These are phyloP conservation scores for Drosophila setifemur DNA, from an alignment of 1,140 invertebrate genomes.

Conservation along the genomic window DNA sequence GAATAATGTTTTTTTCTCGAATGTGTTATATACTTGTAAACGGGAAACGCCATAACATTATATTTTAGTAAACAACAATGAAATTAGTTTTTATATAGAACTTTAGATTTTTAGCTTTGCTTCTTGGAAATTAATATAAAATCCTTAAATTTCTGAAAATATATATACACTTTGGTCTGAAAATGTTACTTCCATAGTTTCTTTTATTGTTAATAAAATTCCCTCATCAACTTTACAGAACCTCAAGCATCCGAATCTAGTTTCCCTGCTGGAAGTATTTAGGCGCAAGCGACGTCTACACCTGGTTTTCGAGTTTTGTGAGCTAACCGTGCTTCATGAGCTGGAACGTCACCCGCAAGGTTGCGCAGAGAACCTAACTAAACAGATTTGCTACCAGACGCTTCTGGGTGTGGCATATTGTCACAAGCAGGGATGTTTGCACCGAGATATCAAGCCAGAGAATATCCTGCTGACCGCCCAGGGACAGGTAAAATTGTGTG, in stretches of 20 bases:
- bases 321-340: slow-evolving; percentile 97
- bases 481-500: slow-evolving; percentile 98
- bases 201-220: background rate
- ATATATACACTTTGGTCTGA: too few species aligned
- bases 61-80: too few species aligned
- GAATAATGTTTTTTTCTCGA: too few species aligned
- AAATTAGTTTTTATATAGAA: too few species aligned
- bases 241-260: slow-evolving; percentile 98
- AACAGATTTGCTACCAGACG: slow-evolving; percentile 97
- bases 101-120: too few species aligned
- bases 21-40: too few species aligned
- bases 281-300: slow-evolving; percentile 97
- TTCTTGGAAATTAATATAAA: too few species aligned
- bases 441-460: slow-evolving; percentile 99
- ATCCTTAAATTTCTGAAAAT: too few species aligned
- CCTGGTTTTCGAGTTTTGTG: slow-evolving; percentile 99
- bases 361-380: slow-evolving; percentile 93
- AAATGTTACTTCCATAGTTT: too few species aligned
- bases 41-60: too few species aligned
- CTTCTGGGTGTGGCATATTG: slow-evolving; percentile 97
- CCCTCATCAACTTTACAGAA: slow-evolving; percentile 86
- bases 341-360: slow-evolving; percentile 94
- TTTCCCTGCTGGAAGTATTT: slow-evolving; percentile 99
- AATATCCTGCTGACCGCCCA: slow-evolving; percentile 98
- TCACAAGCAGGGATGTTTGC: slow-evolving; percentile 97